These are phyloP conservation scores for Acromyrmex charruanus DNA, from an alignment of 1,140 invertebrate genomes.

Conservation along the genomic window DNA sequence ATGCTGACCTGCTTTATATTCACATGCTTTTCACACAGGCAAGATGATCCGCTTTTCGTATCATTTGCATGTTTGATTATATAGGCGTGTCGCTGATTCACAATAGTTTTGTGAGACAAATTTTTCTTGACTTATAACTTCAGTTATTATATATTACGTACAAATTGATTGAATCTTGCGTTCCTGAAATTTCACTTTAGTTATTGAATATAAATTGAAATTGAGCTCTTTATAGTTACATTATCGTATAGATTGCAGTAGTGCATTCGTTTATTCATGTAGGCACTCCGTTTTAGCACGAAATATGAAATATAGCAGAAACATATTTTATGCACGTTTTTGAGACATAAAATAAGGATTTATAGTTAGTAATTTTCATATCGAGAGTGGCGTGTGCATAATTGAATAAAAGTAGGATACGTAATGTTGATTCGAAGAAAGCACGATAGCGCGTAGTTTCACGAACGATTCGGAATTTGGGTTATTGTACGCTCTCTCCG, in stretches of 20 bases:
- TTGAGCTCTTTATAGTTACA: not conserved
- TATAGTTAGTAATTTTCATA: conserved; percentile 49
- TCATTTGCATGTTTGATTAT: conserved; percentile 62
- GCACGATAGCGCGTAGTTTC: conserved; percentile 20
- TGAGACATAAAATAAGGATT: conserved; percentile 41
- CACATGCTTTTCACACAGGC: conserved; percentile 31
- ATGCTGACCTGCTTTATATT: conserved; percentile 36
- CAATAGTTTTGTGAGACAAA: not conserved
- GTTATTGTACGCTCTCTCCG: not conserved
- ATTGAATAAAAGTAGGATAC: conserved; percentile 46
- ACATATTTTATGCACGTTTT: conserved; percentile 32
- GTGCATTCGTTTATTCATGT: not conserved
- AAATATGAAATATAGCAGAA: conserved; percentile 14
- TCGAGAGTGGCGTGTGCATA: conserved; percentile 41
- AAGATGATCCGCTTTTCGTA: conserved; percentile 37
- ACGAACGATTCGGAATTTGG: conserved; percentile 27
- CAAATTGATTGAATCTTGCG: conserved; percentile 1
- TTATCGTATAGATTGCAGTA: not conserved
- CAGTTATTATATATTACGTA: conserved; percentile 12
- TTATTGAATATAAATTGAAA: conserved; percentile 26
- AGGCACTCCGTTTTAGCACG: not conserved
- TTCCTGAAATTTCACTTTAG: conserved; percentile 20
- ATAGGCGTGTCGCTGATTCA: conserved; percentile 37
- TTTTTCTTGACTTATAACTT: not conserved
- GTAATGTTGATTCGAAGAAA: conserved; percentile 6